A percentile compares a stretch with the other conserved stretches of the same genome.
These are phyloP conservation scores for Triplophysa dalaica DNA, from an alignment of 2,113 vertebrate genomes.

Conservation along the genomic window DNA sequence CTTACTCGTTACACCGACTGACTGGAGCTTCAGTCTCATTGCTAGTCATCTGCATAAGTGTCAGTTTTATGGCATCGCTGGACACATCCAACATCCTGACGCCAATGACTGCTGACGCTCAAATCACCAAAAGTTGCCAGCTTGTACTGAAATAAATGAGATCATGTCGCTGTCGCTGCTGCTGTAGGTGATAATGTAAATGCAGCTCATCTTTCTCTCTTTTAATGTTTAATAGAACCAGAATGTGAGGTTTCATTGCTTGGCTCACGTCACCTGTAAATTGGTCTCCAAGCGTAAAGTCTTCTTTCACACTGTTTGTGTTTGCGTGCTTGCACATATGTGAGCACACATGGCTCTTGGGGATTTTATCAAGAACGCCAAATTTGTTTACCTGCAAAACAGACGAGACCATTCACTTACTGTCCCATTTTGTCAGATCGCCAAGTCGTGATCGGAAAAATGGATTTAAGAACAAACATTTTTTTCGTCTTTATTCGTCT, in stretches of 20 bases:
- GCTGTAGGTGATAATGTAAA: no score
- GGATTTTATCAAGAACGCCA: background rate
- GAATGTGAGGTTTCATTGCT: background rate
- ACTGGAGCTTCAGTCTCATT: no score
- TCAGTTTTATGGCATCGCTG: no score
- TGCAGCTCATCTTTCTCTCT: background rate
- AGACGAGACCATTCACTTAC: background rate
- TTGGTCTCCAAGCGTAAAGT: constrained; percentile 20
- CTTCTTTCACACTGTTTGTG: background rate
- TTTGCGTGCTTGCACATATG: constrained; percentile 5
- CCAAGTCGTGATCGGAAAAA: background rate
- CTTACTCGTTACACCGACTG: no score
- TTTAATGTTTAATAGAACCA: background rate
- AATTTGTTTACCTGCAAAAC: constrained; percentile 28
- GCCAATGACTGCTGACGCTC: no score
- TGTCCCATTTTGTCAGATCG: background rate
- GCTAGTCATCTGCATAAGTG: no score
- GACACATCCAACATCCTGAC: no score
- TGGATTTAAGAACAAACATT: constrained; percentile 11
- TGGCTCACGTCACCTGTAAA: constrained; percentile 33
- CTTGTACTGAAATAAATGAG: no score
- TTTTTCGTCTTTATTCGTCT: constrained; percentile 6
- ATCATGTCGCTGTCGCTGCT: no score
- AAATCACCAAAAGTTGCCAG: no score
- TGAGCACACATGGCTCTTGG: background rate